These are phyloP conservation scores for Drosophila bifasciata DNA, from an alignment of 1,140 invertebrate genomes.

Conservation along the genomic window DNA sequence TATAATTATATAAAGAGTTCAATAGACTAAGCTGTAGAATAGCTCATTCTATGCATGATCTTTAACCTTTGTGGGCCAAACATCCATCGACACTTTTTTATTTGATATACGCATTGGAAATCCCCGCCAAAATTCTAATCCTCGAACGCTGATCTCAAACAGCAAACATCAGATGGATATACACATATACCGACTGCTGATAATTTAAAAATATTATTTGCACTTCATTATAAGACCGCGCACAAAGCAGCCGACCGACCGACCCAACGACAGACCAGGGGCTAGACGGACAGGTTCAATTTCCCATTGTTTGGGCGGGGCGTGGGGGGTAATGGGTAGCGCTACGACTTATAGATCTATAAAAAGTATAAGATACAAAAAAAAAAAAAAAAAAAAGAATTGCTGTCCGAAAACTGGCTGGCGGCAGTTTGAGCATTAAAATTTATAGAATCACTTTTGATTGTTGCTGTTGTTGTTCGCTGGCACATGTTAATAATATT, in stretches of 20 bases:
- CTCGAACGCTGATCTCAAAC: slow-evolving; percentile 62
- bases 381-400: slow-evolving; percentile 2
- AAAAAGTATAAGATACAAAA: slow-evolving; percentile 21
- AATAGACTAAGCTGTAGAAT: too few relatives aligned
- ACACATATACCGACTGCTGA: background rate
- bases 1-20: too few relatives aligned
- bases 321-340: too few relatives aligned
- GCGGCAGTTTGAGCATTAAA: slow-evolving; percentile 43
- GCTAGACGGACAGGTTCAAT: slow-evolving; percentile 7
- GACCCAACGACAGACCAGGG: background rate
- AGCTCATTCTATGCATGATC: background rate
- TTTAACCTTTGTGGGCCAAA: background rate
- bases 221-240: slow-evolving; percentile 43
- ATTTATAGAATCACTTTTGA: slow-evolving; percentile 77
- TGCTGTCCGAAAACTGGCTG: slow-evolving; percentile 34
- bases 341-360: slow-evolving; percentile 17
- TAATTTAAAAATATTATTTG: slow-evolving; percentile 40
- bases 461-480: slow-evolving; percentile 42
- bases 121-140: slow-evolving; percentile 27
- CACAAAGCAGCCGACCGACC: slow-evolving; percentile 17
- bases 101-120: too few relatives aligned
- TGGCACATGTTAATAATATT: slow-evolving; percentile 80
- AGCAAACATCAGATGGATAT: slow-evolving; percentile 44
- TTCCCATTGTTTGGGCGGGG: background rate
- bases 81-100: too few relatives aligned